Conservation (phyloP, 1,140 invertebrate species). For the Nylanderia fulva region DNA sequence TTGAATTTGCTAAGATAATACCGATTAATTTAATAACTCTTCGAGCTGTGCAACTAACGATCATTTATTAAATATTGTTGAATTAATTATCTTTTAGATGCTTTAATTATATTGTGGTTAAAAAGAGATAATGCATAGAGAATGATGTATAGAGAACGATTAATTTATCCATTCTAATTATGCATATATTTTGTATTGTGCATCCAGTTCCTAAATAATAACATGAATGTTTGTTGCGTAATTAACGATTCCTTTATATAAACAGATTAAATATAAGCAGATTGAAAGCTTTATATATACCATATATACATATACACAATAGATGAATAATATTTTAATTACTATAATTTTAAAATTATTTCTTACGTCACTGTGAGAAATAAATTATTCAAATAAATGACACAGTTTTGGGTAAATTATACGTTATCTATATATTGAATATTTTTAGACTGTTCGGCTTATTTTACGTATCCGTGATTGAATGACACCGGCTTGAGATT, state of each 20-base stretch:
- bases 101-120: not conserved
- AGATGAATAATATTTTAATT: not conserved
- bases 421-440: not conserved
- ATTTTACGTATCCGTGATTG: conserved; percentile 11
- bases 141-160: not conserved
- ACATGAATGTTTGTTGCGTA: too few relatives aligned
- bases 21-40: not conserved
- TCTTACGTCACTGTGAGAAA: not conserved
- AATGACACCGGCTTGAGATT: conserved; percentile 20
- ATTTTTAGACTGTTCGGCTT: not conserved
- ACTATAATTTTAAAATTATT: not conserved
- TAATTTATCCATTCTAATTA: not conserved
- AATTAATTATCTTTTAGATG: not conserved
- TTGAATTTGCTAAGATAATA: not conserved
- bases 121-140: not conserved
- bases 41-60: not conserved
- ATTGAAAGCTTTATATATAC: not conserved
- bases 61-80: not conserved
- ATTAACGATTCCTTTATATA: not conserved
- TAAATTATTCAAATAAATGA: not conserved
- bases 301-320: not conserved
- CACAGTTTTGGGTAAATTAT: not conserved
- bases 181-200: not conserved
- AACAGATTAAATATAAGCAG: not conserved
- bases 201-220: not conserved